Percentiles rank a stretch among this genome's conserved stretches.
Conservation (phyloP, 2,113 vertebrate genomes). For the Gallinago jamesoni region DNA sequence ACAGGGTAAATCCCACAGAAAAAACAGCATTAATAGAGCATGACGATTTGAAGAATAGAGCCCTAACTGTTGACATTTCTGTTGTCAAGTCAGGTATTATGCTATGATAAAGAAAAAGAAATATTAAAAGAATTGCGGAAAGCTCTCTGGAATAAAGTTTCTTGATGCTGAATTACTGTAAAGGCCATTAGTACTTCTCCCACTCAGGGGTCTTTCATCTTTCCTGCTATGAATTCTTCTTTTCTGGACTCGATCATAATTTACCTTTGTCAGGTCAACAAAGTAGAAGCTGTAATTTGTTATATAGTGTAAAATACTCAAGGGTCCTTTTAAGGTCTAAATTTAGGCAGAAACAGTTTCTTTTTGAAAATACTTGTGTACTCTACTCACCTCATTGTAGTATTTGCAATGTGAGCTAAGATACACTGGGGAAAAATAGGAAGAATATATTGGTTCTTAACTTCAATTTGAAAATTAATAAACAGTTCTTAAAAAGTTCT, state of each 20-base stretch:
- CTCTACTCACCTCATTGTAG: neutral
- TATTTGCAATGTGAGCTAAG: neutral
- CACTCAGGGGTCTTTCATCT: constrained; percentile 63
- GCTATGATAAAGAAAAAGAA: constrained; percentile 68
- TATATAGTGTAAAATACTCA: neutral
- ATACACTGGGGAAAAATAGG: neutral
- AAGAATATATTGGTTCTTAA: neutral
- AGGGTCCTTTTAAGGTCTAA: neutral
- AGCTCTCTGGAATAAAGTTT: constrained; percentile 65
- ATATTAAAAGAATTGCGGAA: constrained; percentile 64
- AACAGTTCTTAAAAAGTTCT: neutral
- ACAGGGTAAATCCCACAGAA: constrained; percentile 76
- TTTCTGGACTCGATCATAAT: neutral
- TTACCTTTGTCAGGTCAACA: neutral
- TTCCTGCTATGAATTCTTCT: constrained; percentile 7
- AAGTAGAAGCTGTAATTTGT: neutral
- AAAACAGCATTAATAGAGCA: constrained; percentile 75
- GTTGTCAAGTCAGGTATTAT: constrained; percentile 74
- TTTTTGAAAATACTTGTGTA: neutral
- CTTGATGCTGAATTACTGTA: constrained; percentile 63
- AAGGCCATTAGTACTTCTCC: constrained; percentile 53
- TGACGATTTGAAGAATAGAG: constrained; percentile 74
- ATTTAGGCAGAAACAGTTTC: neutral
- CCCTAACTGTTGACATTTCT: constrained; percentile 72
- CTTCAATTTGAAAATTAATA: neutral